phyloP scores from a whole-genome alignment of 1,140 invertebrate species.

The Chlorops oryzae region DNA sequence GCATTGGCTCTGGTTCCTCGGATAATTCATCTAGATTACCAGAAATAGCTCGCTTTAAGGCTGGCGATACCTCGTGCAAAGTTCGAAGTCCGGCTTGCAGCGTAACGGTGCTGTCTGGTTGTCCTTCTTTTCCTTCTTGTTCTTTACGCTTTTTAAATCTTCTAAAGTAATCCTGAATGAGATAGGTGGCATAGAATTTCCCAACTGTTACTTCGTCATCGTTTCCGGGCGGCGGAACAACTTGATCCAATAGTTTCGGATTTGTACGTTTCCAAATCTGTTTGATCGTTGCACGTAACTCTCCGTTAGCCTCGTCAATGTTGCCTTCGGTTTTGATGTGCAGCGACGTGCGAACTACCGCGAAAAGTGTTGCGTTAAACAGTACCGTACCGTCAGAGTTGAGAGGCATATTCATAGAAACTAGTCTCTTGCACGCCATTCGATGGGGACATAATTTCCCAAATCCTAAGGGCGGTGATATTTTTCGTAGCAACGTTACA shows the following conservation, averaged over 20 bases:
- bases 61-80: conserved; percentile 95
- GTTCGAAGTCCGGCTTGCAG: conserved; percentile 91
- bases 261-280: conserved; percentile 99
- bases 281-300: conserved; percentile 91
- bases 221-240: conserved; percentile 97
- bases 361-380: conserved; percentile 98
- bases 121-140: conserved; percentile 76
- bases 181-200: conserved; percentile 99
- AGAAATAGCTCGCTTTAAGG: conserved; percentile 95
- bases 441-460: conserved; percentile 98
- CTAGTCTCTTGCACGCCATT: conserved; percentile 96
- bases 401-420: conserved; percentile 99
- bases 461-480: conserved; percentile 95
- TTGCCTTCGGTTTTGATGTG: conserved; percentile 98
- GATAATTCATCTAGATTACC: conserved; percentile 86
- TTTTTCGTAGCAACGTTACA: conserved; percentile 94
- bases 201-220: conserved; percentile 99
- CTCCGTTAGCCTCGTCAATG: conserved; percentile 94
- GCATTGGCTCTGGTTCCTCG: conserved; percentile 91
- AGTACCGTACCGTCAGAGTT: conserved; percentile 99
- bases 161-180: conserved; percentile 99
- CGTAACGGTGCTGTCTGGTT: conserved; percentile 71
- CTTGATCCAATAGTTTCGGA: conserved; percentile 92
- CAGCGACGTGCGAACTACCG: conserved; percentile 94
- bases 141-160: conserved; percentile 99